Percentiles rank a stretch among this genome's conserved stretches.
Conservation (phyloP, 2,113 vertebrate species). For the Mastomys natalensis region DNA sequence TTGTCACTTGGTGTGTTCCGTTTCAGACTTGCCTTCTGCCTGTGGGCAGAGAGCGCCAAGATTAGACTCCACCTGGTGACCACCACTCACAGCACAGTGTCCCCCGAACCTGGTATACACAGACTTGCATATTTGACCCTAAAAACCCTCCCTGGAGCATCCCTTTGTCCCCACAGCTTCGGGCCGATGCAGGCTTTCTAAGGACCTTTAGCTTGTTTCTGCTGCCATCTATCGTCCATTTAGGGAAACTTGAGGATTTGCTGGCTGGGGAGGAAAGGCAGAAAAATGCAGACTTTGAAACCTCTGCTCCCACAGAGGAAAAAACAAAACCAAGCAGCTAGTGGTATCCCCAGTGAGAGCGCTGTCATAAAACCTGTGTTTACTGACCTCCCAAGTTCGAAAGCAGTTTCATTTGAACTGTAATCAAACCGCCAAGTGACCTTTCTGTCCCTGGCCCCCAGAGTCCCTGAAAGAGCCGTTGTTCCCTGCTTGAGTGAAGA, state of each 20-base stretch:
- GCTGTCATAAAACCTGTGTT: constrained; percentile 59
- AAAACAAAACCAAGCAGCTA: not conserved
- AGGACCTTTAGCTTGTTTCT: constrained; percentile 70
- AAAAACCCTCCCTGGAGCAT: not conserved
- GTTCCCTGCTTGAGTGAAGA: constrained; percentile 80
- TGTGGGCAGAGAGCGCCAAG: not conserved
- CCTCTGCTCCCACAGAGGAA: not conserved
- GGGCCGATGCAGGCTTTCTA: rapidly evolving
- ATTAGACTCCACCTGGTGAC: not conserved
- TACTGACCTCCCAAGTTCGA: constrained; percentile 57
- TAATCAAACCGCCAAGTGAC: constrained; percentile 60
- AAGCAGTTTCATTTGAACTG: constrained; percentile 66
- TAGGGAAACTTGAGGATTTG: not conserved
- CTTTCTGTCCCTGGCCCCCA: not conserved
- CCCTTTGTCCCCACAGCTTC: constrained; percentile 37
- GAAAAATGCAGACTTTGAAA: not conserved
- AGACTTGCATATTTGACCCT: not conserved
- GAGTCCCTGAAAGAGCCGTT: constrained; percentile 79
- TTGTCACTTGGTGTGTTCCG: not conserved
- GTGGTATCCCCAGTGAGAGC: constrained; percentile 22
- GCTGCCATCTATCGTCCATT: constrained; percentile 91
- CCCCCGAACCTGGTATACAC: rapidly evolving
- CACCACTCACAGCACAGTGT: not conserved
- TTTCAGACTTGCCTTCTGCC: not conserved
- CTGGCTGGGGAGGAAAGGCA: not conserved